These are phyloP conservation scores for Sebastes oblongus DNA, from an alignment of 2,797 vertebrate genomes.

Conservation along the genomic window DNA sequence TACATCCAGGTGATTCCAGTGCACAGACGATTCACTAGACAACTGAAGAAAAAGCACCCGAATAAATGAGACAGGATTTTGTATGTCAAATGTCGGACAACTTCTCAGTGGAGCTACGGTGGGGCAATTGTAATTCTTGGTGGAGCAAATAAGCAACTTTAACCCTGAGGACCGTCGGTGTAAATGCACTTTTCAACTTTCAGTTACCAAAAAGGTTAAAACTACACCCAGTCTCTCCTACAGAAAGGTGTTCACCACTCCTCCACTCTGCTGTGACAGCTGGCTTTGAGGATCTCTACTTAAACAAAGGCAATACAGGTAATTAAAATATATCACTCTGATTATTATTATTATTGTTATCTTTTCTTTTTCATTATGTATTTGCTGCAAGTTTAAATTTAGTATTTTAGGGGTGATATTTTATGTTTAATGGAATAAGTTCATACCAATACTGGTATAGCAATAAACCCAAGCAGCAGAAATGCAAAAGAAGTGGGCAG, in stretches of 20 bases:
- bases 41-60: background rate
- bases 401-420: background rate
- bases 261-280: background rate
- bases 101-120: too few species aligned
- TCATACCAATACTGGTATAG: background rate
- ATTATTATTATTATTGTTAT: background rate
- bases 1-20: too few species aligned
- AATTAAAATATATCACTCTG: background rate
- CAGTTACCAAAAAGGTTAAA: background rate
- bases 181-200: background rate
- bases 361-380: background rate
- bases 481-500: background rate
- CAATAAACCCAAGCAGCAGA: background rate
- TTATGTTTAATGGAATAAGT: background rate
- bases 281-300: background rate
- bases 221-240: background rate
- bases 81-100: too few species aligned
- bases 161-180: too few species aligned
- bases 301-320: background rate
- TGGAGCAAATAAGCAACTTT: too few species aligned
- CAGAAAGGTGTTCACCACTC: background rate
- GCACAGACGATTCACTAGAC: background rate
- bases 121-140: too few species aligned
- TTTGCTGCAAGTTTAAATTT: background rate
- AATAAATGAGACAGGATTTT: too few species aligned